Evolutionary conservation across 2,797 vertebrate genomes (phyloP).

Genomic region (Pseudochromis fuscus): DNA sequence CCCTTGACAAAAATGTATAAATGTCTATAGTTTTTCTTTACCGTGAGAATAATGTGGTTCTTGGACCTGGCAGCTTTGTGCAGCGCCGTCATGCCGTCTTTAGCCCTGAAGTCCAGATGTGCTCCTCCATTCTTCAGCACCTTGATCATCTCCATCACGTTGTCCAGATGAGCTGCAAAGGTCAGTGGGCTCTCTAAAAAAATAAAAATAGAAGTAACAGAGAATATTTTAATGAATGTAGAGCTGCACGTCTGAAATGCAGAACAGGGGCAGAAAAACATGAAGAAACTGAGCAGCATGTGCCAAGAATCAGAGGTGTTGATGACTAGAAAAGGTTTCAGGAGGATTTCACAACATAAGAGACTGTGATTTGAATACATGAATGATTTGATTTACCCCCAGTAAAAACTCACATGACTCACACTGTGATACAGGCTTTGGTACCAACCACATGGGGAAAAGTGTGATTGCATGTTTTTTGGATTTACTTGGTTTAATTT

Average conservation of each 20-base stretch:
- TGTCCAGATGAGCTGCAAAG: slow-evolving; percentile 89
- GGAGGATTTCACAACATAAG: too few relatives aligned
- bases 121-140: slow-evolving; percentile 91
- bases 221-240: neutral
- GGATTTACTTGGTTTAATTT: too few relatives aligned
- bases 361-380: neutral
- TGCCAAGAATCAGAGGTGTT: too few relatives aligned
- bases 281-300: too few relatives aligned
- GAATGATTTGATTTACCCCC: neutral
- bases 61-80: slow-evolving; percentile 92
- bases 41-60: slow-evolving; percentile 90
- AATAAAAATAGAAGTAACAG: neutral
- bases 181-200: slow-evolving; percentile 92
- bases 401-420: neutral
- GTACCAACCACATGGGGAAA: neutral
- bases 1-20: neutral
- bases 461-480: too few relatives aligned
- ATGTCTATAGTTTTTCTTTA: slow-evolving; percentile 59
- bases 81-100: slow-evolving; percentile 93
- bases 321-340: neutral
- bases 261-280: too few relatives aligned
- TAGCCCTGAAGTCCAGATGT: slow-evolving; percentile 95
- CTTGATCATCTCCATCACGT: slow-evolving; percentile 88
- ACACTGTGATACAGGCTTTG: neutral
- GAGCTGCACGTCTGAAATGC: neutral